These are phyloP conservation scores for Tragelaphus oryx DNA, from an alignment of 2,797 vertebrate species.

Conservation along the genomic window DNA sequence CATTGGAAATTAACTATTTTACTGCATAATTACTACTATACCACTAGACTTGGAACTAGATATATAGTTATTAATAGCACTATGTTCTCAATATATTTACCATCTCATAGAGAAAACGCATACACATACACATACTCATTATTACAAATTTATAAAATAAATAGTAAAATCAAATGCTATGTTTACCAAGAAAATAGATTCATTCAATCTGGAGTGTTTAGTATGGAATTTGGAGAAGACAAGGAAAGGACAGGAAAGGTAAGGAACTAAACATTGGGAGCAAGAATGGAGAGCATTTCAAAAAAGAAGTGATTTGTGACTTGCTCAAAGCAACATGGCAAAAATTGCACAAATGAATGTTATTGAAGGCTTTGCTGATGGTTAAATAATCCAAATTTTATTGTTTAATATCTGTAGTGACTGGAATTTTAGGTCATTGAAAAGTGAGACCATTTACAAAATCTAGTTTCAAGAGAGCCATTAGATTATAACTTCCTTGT, in stretches of 20 bases:
- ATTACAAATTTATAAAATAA: not conserved
- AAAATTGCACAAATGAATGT: not conserved
- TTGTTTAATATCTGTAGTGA: not conserved
- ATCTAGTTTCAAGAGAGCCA: not conserved
- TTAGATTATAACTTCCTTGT: not conserved
- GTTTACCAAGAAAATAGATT: not conserved
- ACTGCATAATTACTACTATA: not conserved
- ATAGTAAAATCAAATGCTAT: not conserved
- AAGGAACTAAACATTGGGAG: not conserved
- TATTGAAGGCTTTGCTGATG: not conserved
- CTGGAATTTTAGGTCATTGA: not conserved
- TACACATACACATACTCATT: not conserved
- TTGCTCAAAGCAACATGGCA: not conserved
- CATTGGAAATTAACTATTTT: constrained; percentile 10
- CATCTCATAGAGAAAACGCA: not conserved
- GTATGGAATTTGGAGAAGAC: not conserved
- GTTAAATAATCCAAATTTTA: not conserved
- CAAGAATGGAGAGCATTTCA: not conserved
- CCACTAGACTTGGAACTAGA: not conserved
- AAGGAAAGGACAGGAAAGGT: not conserved
- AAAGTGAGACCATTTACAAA: not conserved
- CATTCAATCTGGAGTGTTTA: not conserved
- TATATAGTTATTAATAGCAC: not conserved
- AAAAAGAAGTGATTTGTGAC: not conserved
- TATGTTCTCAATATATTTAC: not conserved